These are phyloP conservation scores for Microcebus ravelobensis DNA, from an alignment of 2,113 vertebrate genomes.

Conservation along the genomic window DNA sequence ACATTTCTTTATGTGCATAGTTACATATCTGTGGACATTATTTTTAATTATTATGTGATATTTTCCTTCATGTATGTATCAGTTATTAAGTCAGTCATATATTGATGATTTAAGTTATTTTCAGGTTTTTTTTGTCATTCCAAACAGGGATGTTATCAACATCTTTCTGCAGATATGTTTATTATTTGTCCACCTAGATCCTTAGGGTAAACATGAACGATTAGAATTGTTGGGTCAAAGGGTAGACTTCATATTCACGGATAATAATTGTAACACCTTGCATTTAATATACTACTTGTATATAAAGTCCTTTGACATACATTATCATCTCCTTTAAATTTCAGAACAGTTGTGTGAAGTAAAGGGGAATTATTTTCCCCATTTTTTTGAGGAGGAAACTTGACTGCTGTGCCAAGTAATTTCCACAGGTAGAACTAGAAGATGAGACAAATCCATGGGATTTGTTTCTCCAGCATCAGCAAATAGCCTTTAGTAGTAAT, in stretches of 20 bases:
- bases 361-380: background rate
- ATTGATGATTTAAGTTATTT: background rate
- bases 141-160: background rate
- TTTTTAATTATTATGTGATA: background rate
- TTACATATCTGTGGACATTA: background rate
- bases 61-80: background rate
- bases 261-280: background rate
- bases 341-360: slow-evolving; percentile 3
- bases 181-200: background rate
- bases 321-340: slow-evolving; percentile 23
- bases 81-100: background rate
- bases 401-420: background rate
- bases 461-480: slow-evolving; percentile 24
- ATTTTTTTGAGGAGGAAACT: background rate
- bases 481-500: slow-evolving; percentile 34
- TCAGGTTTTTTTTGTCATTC: background rate
- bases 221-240: slow-evolving; percentile 10
- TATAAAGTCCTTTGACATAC: background rate
- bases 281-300: background rate
- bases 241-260: background rate
- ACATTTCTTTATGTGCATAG: background rate
- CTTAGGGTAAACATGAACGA: background rate
- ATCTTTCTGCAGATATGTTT: background rate
- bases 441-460: background rate
- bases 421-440: background rate